Percentiles rank a stretch among this genome's conserved stretches.
Evolutionary conservation across 2,113 vertebrate species (phyloP).

Genomic region (Nipponia nippon): DNA sequence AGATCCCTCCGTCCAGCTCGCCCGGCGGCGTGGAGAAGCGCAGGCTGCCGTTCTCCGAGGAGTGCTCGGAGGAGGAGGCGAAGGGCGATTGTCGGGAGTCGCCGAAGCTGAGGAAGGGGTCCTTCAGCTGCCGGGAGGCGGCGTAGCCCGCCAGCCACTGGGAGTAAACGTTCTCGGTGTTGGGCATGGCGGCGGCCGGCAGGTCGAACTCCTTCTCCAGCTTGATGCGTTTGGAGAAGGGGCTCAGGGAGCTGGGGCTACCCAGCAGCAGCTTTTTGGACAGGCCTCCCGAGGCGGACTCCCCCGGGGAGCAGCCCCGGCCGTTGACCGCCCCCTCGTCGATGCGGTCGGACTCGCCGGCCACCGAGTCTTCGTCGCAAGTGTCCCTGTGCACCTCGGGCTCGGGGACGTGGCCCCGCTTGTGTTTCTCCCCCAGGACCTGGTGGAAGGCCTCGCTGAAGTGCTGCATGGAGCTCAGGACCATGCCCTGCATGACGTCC

Average conservation of each 20-base stretch:
- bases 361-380: slow-evolving; percentile 91
- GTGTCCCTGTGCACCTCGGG: slow-evolving; percentile 90
- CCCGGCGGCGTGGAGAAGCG: slow-evolving; percentile 98
- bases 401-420: slow-evolving; percentile 91
- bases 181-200: slow-evolving; percentile 94
- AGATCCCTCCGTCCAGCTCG: slow-evolving; percentile 95
- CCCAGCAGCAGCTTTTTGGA: slow-evolving; percentile 98
- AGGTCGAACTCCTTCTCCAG: slow-evolving; percentile 98
- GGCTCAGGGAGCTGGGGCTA: slow-evolving; percentile 95
- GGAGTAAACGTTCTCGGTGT: slow-evolving; percentile 98
- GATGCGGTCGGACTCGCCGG: slow-evolving; percentile 89
- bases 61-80: slow-evolving; percentile 97
- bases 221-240: slow-evolving; percentile 99
- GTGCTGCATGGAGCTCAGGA: slow-evolving; percentile 98
- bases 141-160: slow-evolving; percentile 99
- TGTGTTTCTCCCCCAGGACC: slow-evolving; percentile 87
- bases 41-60: slow-evolving; percentile 98
- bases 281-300: slow-evolving; percentile 91
- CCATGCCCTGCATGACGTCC: slow-evolving; percentile 97
- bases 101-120: slow-evolving; percentile 97
- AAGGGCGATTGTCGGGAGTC: slow-evolving; percentile 99
- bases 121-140: slow-evolving; percentile 97
- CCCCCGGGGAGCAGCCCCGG: slow-evolving; percentile 92
- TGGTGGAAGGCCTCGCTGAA: slow-evolving; percentile 96
- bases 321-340: slow-evolving; percentile 93